Percentiles rank a stretch among this genome's conserved stretches.
These are phyloP conservation scores for Cariama cristata DNA, from an alignment of 2,113 vertebrate genomes.

Conservation along the genomic window DNA sequence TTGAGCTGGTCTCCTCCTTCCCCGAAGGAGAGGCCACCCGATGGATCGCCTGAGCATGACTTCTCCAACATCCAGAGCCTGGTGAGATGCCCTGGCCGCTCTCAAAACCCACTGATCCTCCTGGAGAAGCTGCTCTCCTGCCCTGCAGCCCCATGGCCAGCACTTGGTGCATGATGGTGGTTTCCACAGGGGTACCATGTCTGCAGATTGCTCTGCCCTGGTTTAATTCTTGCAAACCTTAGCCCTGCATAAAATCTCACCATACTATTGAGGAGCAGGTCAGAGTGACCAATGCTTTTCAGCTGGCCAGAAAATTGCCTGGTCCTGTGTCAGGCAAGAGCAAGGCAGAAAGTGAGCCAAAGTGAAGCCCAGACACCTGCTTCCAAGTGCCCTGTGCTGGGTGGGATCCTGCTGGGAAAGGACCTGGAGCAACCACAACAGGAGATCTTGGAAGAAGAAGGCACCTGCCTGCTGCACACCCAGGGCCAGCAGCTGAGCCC, in stretches of 20 bases:
- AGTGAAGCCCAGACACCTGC: not conserved
- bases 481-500: not conserved
- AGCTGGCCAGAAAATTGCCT: not conserved
- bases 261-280: not conserved
- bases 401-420: not conserved
- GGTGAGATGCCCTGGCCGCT: not conserved
- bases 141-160: not conserved
- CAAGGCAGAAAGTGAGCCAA: not conserved
- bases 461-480: not conserved
- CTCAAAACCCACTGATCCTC: not conserved
- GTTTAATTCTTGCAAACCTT: not conserved
- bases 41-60: not conserved
- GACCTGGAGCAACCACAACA: not conserved
- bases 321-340: not conserved
- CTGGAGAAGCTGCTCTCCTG: not conserved
- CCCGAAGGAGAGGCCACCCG: accelerated
- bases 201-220: not conserved
- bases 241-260: not conserved
- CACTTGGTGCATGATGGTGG: not conserved
- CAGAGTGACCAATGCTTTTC: not conserved
- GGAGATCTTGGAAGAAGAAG: not conserved
- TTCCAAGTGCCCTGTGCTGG: not conserved
- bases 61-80: not conserved
- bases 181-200: not conserved
- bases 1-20: not conserved